Evolutionary conservation across 2,888 invertebrate species (phyloP).

Genomic region (Acanthosoma haemorrhoidale): DNA sequence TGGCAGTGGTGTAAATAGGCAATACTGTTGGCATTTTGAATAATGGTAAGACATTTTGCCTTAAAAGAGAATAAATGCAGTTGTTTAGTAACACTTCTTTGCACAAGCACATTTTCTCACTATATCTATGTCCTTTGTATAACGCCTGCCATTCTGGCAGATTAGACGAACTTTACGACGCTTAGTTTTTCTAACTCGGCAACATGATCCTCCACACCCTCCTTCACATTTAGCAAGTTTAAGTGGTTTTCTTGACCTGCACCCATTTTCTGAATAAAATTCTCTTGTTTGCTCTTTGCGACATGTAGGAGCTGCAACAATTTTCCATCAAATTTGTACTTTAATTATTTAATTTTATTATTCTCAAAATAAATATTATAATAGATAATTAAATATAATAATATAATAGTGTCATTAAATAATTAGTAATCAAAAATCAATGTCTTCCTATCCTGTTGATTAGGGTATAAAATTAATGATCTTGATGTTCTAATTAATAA

Average conservation of each 20-base stretch:
- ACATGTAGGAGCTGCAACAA: constrained; percentile 64
- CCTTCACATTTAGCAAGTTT: constrained; percentile 81
- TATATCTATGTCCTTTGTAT: constrained; percentile 93
- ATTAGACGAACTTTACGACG: constrained; percentile 88
- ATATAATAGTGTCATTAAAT: no score
- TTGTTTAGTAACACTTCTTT: constrained; percentile 72
- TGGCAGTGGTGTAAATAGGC: constrained; percentile 38
- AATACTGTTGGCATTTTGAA: constrained; percentile 34
- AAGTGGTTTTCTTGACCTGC: constrained; percentile 83
- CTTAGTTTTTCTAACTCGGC: constrained; percentile 86
- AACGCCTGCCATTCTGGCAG: constrained; percentile 86
- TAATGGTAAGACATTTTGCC: constrained; percentile 39
- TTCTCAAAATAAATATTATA: neutral
- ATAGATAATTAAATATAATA: neutral
- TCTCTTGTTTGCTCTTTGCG: constrained; percentile 86
- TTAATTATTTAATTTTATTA: neutral
- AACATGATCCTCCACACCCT: constrained; percentile 74
- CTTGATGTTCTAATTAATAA: no score
- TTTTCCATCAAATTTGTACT: neutral
- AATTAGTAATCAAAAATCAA: no score
- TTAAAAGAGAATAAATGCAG: constrained; percentile 41
- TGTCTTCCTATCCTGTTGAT: no score
- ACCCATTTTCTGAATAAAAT: constrained; percentile 84
- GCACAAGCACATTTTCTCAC: constrained; percentile 95
- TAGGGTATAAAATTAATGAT: no score